phyloP scores from a whole-genome alignment of 2,888 invertebrate species.

The Odontocolon sp. region DNA sequence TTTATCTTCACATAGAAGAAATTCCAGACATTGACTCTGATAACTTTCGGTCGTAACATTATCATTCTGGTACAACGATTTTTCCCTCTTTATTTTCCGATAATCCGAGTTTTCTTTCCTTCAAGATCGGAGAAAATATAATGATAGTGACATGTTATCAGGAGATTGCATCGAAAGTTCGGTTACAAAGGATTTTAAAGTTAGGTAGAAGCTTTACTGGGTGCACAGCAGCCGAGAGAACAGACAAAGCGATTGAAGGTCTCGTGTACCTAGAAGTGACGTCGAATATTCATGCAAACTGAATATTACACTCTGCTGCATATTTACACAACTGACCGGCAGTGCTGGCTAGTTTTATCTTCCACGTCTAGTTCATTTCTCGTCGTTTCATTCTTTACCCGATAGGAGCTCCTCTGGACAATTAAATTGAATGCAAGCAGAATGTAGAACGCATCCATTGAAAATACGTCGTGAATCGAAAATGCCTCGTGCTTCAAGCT shows the following conservation, averaged over 20 bases:
- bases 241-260: slow-evolving; percentile 46
- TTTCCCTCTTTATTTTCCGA: neutral
- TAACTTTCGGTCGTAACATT: neutral
- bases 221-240: slow-evolving; percentile 21
- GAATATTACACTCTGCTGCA: slow-evolving; percentile 39
- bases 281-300: slow-evolving; percentile 54
- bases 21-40: neutral
- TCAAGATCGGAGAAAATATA: neutral
- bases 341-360: slow-evolving; percentile 52
- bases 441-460: slow-evolving; percentile 4
- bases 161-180: slow-evolving; percentile 39
- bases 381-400: slow-evolving; percentile 46
- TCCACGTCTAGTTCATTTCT: slow-evolving; percentile 50
- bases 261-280: slow-evolving; percentile 38
- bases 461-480: neutral
- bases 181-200: neutral
- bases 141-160: slow-evolving; percentile 17
- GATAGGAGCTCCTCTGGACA: neutral
- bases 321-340: slow-evolving; percentile 61
- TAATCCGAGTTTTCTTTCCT: neutral
- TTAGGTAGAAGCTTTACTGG: neutral
- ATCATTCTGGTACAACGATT: neutral
- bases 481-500: slow-evolving; percentile 1
- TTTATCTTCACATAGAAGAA: neutral
- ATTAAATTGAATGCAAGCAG: neutral